Evolutionary conservation across 2,888 invertebrate species (phyloP).

Genomic region (Callosobruchus maculatus): DNA sequence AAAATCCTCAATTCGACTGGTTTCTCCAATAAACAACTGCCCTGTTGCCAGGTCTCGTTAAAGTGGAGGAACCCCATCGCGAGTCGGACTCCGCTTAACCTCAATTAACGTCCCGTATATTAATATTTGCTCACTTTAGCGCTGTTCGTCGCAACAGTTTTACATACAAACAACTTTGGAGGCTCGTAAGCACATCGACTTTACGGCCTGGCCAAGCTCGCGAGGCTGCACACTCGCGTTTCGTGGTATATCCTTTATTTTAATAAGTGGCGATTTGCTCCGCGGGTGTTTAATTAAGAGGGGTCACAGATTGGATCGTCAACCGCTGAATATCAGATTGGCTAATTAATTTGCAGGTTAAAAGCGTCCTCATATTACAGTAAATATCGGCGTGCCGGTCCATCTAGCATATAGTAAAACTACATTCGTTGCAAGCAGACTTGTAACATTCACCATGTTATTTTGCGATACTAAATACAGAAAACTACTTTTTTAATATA

Average conservation of each 20-base stretch:
- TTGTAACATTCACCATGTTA: too few species aligned
- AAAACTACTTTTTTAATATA: too few species aligned
- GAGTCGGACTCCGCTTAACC: conserved; percentile 12
- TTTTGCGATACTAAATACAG: too few species aligned
- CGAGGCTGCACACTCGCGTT: background rate
- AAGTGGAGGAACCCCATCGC: background rate
- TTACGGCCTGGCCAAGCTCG: background rate
- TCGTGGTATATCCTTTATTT: background rate
- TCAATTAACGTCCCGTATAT: conserved; percentile 24
- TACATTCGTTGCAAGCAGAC: too few species aligned
- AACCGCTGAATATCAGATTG: background rate
- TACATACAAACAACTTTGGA: conserved; percentile 11
- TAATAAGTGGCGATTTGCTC: background rate
- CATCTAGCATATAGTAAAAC: too few species aligned
- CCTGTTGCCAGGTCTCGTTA: conserved; percentile 4
- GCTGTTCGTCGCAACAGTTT: conserved; percentile 29
- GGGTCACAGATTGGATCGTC: background rate
- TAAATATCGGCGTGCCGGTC: too few species aligned
- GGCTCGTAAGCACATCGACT: background rate
- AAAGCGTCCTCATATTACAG: background rate
- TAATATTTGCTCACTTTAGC: conserved; percentile 18
- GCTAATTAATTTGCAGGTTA: background rate
- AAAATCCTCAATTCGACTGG: too few species aligned
- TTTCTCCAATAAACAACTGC: conserved; percentile 7
- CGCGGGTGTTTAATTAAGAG: background rate